Conservation (phyloP, 2,113 vertebrate species). For the Papio anubis region DNA sequence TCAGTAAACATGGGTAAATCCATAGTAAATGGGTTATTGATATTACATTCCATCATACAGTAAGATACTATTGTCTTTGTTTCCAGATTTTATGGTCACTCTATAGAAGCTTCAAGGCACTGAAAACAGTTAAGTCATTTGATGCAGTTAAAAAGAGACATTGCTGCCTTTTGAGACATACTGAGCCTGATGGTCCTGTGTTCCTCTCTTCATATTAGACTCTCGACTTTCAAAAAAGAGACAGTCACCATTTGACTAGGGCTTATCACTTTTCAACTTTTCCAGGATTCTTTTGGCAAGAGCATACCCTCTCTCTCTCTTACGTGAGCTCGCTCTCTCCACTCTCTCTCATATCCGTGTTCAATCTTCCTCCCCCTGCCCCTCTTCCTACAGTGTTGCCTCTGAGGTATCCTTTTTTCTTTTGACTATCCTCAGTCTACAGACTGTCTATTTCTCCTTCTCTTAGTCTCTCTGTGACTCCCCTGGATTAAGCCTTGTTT, state of each 20-base stretch:
- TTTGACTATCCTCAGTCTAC: background rate
- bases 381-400: background rate
- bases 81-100: background rate
- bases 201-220: background rate
- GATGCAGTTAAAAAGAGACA: background rate
- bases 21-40: background rate
- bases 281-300: background rate
- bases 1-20: background rate
- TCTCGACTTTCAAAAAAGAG: background rate
- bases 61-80: background rate
- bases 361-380: background rate
- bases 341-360: background rate
- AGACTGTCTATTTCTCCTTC: background rate
- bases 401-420: background rate
- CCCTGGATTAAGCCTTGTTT: background rate
- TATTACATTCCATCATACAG: background rate
- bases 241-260: background rate
- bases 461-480: background rate
- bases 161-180: no score
- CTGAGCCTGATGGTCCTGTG: fast-evolving
- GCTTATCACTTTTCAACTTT: background rate
- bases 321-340: no score
- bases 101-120: background rate
- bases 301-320: background rate
- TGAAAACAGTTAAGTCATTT: background rate